Base-by-base conservation (phyloP, 2,888 invertebrate species). In the Megamerina dolium region DNA sequence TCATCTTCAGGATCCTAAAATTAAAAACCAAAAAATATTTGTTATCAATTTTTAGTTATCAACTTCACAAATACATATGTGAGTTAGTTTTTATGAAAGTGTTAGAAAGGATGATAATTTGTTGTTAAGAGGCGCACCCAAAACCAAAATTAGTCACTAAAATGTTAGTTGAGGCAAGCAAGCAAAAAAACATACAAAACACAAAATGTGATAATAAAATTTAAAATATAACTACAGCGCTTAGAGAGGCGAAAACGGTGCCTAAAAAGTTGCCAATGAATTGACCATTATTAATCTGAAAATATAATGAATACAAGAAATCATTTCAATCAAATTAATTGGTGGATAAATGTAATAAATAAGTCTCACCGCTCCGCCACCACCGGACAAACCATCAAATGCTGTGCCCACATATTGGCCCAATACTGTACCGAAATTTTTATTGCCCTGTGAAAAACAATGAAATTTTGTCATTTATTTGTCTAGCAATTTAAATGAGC, bases 311-410 rank as follows among this genome's bases (percentile, higher is more conserved):
- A 26, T 27, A 14, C 5, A 29, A 19, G 27, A 31, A 35, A 39
- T 21, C 2, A n/a, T 32, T 16, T n/a, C 12, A 37, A 10, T 37
- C 13, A 12, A 17, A n/a, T n/a, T 30, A 31, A 8, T 13, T 23
- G 2, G 5, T 1, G 8, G 6, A 27, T 38, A 1, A 1, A 3
- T 3, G 4, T 9, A 53, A n/a, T n/a, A n/a, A n/a, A n/a, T n/a
- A n/a, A n/a, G n/a, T n/a, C 57, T 50, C 59, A 72, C 72, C 39
- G 72, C 72, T 46, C 72, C 72, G 8, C 72, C 72, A 2, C 72
- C 72, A 0, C 70, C 72, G 1, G 72, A 69, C 2, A 72, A 55
- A 0, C 71, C 72, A 50, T 72, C 72, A 14, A 72, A 57, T 1
- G 68, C 67, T 0, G 62, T 62, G 34, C 68, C 70, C 43, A 71